Conservation (phyloP, 92 coral and sea anemone species). For the Bergia sp. region DNA sequence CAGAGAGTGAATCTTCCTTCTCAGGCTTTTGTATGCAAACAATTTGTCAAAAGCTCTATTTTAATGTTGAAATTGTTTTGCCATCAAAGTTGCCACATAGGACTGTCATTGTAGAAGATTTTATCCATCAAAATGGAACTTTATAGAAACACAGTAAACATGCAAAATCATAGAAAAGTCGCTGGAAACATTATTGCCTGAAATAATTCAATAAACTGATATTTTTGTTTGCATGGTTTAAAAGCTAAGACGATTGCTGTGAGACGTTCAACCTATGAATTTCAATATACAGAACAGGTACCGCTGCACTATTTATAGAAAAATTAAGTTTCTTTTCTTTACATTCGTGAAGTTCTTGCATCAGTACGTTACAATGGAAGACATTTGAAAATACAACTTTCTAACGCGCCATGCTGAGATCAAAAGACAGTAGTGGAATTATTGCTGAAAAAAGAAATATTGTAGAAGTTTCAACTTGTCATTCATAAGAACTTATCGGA, state of each 20-base stretch:
- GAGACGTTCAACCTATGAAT: slow-evolving; percentile 15
- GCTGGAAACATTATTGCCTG: not conserved
- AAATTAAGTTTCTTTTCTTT: not conserved
- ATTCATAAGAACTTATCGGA: not conserved
- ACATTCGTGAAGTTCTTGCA: not conserved
- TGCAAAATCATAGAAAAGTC: not conserved
- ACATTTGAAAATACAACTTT: too few species aligned
- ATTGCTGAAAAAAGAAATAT: not conserved
- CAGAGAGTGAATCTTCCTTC: not conserved
- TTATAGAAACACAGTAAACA: not conserved
- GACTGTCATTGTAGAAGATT: not conserved
- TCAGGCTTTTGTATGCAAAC: not conserved
- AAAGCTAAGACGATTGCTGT: slow-evolving; percentile 5
- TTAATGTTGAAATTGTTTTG: not conserved
- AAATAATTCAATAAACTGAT: not conserved
- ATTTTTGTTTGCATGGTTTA: slow-evolving; percentile 23
- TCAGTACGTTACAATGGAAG: not conserved
- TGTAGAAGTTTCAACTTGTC: not conserved
- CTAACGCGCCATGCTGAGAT: too few species aligned
- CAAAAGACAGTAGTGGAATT: not conserved
- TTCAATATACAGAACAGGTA: not conserved
- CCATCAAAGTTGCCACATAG: not conserved
- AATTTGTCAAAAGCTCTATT: not conserved
- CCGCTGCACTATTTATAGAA: not conserved
- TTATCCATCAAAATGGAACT: not conserved